Base-by-base conservation (phyloP, 2,797 vertebrate genomes). In the Anomalospiza imberbis region DNA sequence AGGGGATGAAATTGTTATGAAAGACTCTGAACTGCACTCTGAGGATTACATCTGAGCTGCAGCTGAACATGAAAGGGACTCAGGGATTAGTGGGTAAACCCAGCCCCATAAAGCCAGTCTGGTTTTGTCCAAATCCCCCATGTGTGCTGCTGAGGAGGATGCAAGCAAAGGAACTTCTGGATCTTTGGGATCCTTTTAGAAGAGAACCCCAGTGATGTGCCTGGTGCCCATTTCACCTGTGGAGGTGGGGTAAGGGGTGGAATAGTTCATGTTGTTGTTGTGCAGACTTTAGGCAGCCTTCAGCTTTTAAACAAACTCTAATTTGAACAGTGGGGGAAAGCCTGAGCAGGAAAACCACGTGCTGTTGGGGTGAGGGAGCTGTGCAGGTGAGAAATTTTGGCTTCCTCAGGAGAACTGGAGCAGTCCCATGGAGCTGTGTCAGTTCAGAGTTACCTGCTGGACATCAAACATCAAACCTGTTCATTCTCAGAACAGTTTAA, bases 381-480 rank as follows among this genome's bases (percentile, higher is more conserved):
- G 24, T n/a, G 51, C 24, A 31, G 42, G 4, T 5, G 55, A 53
- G 57, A 17, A 11, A 44, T 38, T 31, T 7, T 55, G 26, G 29
- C 51, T 67, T 72, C n/a, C 50, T 67, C 13, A 6, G 66, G 50
- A 77, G 62, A 17, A 5, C 32, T 20, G 32, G 31, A 73, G 53
- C 53, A 48, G 82, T 71, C 87, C 57, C 70, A 10, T 1, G 1
- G 66, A 72, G 47, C 17, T 3, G 3, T 0, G 0, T 85, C 51
- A 31, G 25, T 51, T 91, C 4, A 0, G 40, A 70, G 42, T 70
- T 50, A 32, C 54, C 34, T n/a, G 31, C n/a, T 78, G 50, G 50
- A 21, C 29, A 29, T 25, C 19, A 8, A 28, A 19, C 32, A 34
- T 22, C 17, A 9, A 34, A 53, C 32, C 13, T 11, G 6, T 8